phyloP scores from a whole-genome alignment of 2,888 invertebrate species.

The Caenorhabditis sp. region DNA sequence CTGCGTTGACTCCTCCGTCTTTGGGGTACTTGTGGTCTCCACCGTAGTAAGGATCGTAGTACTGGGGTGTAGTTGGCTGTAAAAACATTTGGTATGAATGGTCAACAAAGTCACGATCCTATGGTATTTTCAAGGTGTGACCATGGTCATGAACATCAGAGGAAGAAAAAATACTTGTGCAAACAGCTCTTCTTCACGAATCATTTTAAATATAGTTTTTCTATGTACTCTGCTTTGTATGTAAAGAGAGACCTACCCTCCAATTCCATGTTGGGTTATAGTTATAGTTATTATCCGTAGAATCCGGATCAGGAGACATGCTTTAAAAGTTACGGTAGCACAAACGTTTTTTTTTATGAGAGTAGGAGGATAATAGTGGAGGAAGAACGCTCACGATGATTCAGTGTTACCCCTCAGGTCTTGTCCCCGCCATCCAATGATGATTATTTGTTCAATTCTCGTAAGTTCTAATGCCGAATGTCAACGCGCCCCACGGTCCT shows the following conservation, averaged over 20 bases:
- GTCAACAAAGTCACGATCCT: background rate
- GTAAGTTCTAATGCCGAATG: slow-evolving; percentile 54
- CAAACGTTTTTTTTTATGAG: background rate
- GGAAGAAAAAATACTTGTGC: background rate
- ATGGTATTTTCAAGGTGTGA: slow-evolving; percentile 9
- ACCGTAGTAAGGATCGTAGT: slow-evolving; percentile 55
- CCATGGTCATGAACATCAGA: slow-evolving; percentile 2
- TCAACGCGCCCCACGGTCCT: slow-evolving; percentile 12
- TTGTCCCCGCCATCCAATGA: background rate
- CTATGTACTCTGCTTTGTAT: slow-evolving; percentile 5
- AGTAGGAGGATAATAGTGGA: slow-evolving; percentile 1
- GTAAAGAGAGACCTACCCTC: slow-evolving; percentile 22
- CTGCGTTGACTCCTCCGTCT: slow-evolving; percentile 45
- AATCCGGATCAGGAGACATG: too few species aligned
- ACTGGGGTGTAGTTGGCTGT: slow-evolving; percentile 48
- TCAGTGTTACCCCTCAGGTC: slow-evolving; percentile 8
- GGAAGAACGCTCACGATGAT: slow-evolving; percentile 30
- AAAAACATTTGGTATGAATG: background rate
- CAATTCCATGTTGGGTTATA: too few species aligned
- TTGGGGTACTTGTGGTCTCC: slow-evolving; percentile 19
- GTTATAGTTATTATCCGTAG: too few species aligned
- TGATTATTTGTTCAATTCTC: slow-evolving; percentile 53
- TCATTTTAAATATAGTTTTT: slow-evolving; percentile 7
- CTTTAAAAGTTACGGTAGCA: background rate
- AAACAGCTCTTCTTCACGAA: slow-evolving; percentile 6